These are phyloP conservation scores for Microctonus hyperodae DNA, from an alignment of 2,888 invertebrate species.

Conservation along the genomic window DNA sequence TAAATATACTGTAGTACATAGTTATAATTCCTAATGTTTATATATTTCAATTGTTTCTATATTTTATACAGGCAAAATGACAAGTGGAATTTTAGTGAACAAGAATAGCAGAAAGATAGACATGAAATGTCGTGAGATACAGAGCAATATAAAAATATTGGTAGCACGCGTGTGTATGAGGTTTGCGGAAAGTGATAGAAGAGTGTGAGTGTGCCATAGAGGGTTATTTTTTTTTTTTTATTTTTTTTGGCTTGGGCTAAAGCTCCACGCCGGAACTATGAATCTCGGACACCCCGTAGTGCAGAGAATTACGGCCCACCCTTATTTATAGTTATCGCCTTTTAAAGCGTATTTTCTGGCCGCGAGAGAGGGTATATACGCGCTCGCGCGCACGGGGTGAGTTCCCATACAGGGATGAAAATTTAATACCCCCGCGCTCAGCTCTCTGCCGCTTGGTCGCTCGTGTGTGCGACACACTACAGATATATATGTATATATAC, in stretches of 20 bases:
- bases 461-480: constrained; percentile 21
- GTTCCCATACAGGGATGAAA: constrained; percentile 36
- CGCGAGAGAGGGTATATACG: constrained; percentile 37
- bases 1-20: too few species aligned
- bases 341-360: constrained; percentile 48
- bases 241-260: constrained; percentile 7
- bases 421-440: constrained; percentile 37
- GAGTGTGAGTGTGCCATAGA: not conserved
- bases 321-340: constrained; percentile 50
- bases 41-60: not conserved
- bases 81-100: not conserved
- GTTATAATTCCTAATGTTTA: too few species aligned
- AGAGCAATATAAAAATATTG: not conserved
- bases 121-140: not conserved
- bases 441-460: constrained; percentile 25
- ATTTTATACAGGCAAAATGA: not conserved
- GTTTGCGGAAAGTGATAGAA: constrained; percentile 20
- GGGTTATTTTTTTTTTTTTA: not conserved
- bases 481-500: constrained; percentile 3
- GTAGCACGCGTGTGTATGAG: constrained; percentile 23
- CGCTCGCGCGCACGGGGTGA: constrained; percentile 8
- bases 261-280: constrained; percentile 35
- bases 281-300: constrained; percentile 43
- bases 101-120: not conserved
- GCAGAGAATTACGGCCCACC: constrained; percentile 44